phyloP scores from a whole-genome alignment of 2,888 invertebrate genomes.

The Drosophila koepferae region DNA sequence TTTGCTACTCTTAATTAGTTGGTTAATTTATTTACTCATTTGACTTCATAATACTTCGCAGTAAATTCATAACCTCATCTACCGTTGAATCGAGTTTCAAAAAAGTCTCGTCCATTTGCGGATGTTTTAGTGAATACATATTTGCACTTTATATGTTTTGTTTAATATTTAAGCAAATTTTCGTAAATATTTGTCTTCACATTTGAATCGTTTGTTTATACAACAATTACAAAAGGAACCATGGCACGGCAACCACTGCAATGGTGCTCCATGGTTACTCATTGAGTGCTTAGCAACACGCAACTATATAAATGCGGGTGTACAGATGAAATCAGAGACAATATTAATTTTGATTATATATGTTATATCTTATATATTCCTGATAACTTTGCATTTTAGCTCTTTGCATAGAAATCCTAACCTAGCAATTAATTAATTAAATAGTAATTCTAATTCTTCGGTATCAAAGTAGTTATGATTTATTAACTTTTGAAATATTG shows the following conservation, averaged over 20 bases:
- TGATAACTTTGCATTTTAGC: too few relatives aligned
- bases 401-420: too few relatives aligned
- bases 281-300: conserved; percentile 29
- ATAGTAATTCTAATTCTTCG: too few relatives aligned
- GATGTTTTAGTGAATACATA: conserved; percentile 65
- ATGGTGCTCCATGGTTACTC: neutral
- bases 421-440: too few relatives aligned
- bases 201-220: conserved; percentile 32
- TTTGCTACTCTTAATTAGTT: accelerated
- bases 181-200: neutral
- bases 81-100: conserved; percentile 53
- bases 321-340: too few relatives aligned
- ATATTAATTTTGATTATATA: too few relatives aligned
- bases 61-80: conserved; percentile 56
- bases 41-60: conserved; percentile 42
- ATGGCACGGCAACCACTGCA: conserved; percentile 32
- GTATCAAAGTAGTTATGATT: too few relatives aligned
- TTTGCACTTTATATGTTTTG: neutral
- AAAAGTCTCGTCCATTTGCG: conserved; percentile 63
- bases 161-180: conserved; percentile 7
- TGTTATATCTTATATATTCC: too few relatives aligned
- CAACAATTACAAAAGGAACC: conserved; percentile 11
- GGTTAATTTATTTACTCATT: conserved; percentile 44
- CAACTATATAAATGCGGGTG: neutral
- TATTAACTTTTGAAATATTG: too few relatives aligned